Conservation (phyloP, 1,140 invertebrate species). For the Danaus plexippus region DNA sequence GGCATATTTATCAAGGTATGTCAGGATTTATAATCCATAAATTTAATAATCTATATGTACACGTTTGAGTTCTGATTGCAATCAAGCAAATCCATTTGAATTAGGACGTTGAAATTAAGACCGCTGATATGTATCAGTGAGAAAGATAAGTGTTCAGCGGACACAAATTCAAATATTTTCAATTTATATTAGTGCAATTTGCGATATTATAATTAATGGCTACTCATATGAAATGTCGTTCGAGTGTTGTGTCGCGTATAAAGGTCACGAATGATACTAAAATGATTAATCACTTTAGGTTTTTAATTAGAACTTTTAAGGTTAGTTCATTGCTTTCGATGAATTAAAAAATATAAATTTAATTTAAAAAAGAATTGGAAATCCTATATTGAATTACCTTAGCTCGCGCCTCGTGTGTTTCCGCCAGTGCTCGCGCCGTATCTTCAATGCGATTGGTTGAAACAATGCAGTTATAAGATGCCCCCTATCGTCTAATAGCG, state of each 20-base stretch:
- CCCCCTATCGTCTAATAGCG: slow-evolving; percentile 33
- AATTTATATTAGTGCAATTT: too few species aligned
- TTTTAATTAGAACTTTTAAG: too few species aligned
- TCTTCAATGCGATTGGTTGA: slow-evolving; percentile 28
- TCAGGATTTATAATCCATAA: neutral
- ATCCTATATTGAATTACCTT: too few species aligned
- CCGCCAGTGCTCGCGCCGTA: slow-evolving; percentile 8
- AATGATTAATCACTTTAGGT: too few species aligned
- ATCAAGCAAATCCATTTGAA: slow-evolving; percentile 15
- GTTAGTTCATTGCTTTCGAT: too few species aligned
- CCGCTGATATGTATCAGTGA: slow-evolving; percentile 6
- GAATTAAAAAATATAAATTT: too few species aligned
- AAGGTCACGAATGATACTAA: too few species aligned
- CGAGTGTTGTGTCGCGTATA: too few species aligned
- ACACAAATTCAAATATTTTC: too few species aligned
- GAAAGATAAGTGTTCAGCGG: neutral
- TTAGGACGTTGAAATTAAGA: slow-evolving; percentile 8
- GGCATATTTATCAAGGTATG: slow-evolving; percentile 7
- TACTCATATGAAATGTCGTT: too few species aligned
- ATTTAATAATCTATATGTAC: slow-evolving; percentile 8
- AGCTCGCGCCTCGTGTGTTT: slow-evolving; percentile 9
- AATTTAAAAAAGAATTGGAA: too few species aligned
- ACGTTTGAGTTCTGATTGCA: slow-evolving; percentile 8
- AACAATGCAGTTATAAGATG: slow-evolving; percentile 44
- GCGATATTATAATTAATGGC: too few species aligned